These are phyloP conservation scores for Cartodere bifasciata DNA, from an alignment of 2,888 invertebrate genomes.

Conservation along the genomic window DNA sequence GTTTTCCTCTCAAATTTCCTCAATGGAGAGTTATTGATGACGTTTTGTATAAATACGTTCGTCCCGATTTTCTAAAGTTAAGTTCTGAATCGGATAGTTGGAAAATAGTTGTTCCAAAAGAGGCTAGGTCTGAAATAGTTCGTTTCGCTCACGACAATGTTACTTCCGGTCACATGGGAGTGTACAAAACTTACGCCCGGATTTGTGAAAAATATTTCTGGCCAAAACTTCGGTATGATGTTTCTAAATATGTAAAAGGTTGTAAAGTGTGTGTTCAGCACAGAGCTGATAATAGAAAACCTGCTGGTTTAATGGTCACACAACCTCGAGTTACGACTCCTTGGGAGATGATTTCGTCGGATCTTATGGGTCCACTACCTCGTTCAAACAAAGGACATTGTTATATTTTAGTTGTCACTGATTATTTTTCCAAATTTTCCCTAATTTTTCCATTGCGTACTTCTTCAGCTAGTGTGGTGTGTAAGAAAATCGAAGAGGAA, in stretches of 20 bases:
- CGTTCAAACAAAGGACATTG: conserved; percentile 9
- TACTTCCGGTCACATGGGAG: conserved; percentile 9
- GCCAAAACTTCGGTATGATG: conserved; percentile 17
- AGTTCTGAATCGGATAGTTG: no score
- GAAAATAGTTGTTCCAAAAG: no score
- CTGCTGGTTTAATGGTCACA: conserved; percentile 14
- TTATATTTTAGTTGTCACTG: conserved; percentile 15
- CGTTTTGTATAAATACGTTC: conserved; percentile 16
- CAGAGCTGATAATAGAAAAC: conserved; percentile 15
- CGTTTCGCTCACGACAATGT: no score
- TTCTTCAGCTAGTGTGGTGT: conserved; percentile 13
- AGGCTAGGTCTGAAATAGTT: no score
- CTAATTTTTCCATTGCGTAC: conserved; percentile 15
- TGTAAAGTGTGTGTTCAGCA: conserved; percentile 15
- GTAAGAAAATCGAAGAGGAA: conserved; percentile 14
- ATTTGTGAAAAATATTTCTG: conserved; percentile 12
- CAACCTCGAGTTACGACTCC: conserved; percentile 4
- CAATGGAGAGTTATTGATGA: conserved; percentile 14
- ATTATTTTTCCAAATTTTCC: conserved; percentile 17
- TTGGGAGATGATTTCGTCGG: conserved; percentile 5
- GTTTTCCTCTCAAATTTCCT: conserved; percentile 12
- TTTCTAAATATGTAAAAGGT: conserved; percentile 14
- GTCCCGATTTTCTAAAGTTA: no score
- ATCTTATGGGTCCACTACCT: conserved; percentile 6
- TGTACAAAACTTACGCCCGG: conserved; percentile 11